A percentile compares a stretch with the other conserved stretches of the same genome.
Evolutionary conservation across 1,140 invertebrate genomes (phyloP).

Genomic region (Drosophila ogumai): DNA sequence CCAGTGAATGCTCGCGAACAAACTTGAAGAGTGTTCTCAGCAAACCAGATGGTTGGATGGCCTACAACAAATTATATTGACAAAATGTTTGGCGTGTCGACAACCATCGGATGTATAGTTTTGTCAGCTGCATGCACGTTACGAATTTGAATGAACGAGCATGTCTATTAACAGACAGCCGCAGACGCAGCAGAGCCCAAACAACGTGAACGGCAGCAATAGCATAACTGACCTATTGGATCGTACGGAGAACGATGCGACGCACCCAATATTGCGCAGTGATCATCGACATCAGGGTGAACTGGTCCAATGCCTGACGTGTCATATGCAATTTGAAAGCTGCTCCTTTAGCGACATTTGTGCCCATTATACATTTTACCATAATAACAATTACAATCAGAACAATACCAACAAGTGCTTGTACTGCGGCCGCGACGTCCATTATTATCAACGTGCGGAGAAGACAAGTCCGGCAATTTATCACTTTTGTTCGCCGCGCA

Average conservation of each 20-base stretch:
- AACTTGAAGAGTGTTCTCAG: neutral
- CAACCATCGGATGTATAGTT: neutral
- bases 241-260: constrained; percentile 72
- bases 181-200: neutral
- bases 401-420: constrained; percentile 44
- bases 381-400: constrained; percentile 14
- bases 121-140: constrained; percentile 8
- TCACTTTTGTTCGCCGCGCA: constrained; percentile 61
- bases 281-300: constrained; percentile 55
- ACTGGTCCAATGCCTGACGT: constrained; percentile 62
- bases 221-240: constrained; percentile 16
- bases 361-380: constrained; percentile 56
- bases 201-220: neutral
- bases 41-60: neutral
- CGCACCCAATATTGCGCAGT: constrained; percentile 60
- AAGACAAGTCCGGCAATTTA: constrained; percentile 31
- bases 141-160: constrained; percentile 15
- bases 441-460: constrained; percentile 37
- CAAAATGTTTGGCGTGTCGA: constrained; percentile 17
- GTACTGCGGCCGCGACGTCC: constrained; percentile 60
- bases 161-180: constrained; percentile 25
- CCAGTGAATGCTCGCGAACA: too few species aligned
- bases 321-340: constrained; percentile 38
- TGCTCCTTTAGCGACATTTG: constrained; percentile 63
- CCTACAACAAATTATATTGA: constrained; percentile 2